Base-by-base conservation (phyloP, 2,888 invertebrate genomes). In the Agriopis marginaria region DNA sequence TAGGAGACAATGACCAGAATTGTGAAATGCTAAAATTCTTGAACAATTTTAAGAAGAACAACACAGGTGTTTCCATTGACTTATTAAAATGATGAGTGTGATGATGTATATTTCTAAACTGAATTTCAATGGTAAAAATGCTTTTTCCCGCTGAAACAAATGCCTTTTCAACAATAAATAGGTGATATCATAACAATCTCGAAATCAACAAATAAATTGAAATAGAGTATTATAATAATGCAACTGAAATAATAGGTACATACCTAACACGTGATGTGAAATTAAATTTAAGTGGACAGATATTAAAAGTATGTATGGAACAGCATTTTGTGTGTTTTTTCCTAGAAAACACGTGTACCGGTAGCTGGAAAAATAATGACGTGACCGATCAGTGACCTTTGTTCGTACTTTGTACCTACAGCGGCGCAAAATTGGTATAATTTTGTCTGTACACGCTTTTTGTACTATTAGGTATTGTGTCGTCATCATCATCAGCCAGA, bases 371-470 rank as follows among this genome's bases (percentile, higher is more conserved):
- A 61, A 11, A 42, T 51, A 14, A 14, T 17, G 39, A 10, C n/a
- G 9, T n/a, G 42, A 12, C 42, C 40, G 61, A 61, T 42, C 51
- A 61, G 51, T 61, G 42, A 55, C 50, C 17, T 61, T 50, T 53
- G 14, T 68, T 40, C 2, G 17, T 1, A 23, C 17, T 23, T 23
- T 59, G 11, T 53, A 42, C 55, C 42, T 63, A 63, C 53, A 39
- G 47, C 14, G 47, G 3, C 40, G 8, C n/a, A 42, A 55, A 6
- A 55, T 23, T 23, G 17, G 17, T 23, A 23, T 23, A 23, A 23
- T 23, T 23, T 23, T 23, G 2, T 1, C 12, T 42, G 55, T 55
- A 39, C 14, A 42, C 55, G 54, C 56, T 39, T 58, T 39, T 2
- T 65, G 9, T 17, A 32, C 32, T 58, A 45, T 10, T 45, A 4